phyloP scores from a whole-genome alignment of 1,140 invertebrate genomes.

The Triops cancriformis region DNA sequence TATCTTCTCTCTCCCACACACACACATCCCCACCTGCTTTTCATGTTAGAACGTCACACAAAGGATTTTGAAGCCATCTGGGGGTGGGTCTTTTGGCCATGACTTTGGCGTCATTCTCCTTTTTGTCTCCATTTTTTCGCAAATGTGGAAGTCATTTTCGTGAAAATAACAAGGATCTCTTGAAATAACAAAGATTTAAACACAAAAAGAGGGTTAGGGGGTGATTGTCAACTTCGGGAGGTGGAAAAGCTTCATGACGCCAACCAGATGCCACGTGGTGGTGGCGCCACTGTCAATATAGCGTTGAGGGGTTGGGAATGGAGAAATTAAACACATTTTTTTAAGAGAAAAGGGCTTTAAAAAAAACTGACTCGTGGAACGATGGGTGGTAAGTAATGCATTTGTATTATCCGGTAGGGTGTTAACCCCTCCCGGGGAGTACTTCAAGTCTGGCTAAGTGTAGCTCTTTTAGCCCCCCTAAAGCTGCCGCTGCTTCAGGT shows the following conservation, averaged over 20 bases:
- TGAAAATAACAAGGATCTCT: too few relatives aligned
- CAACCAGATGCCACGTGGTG: too few relatives aligned
- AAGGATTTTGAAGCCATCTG: background rate
- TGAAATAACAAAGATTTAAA: too few relatives aligned
- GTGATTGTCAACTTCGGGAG: background rate
- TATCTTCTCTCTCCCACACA: background rate
- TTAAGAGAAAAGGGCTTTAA: background rate
- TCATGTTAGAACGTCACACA: background rate
- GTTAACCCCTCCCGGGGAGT: background rate
- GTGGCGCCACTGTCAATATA: background rate
- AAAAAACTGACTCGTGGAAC: background rate
- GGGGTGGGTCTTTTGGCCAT: background rate
- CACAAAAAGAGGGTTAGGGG: background rate
- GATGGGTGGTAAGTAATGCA: background rate
- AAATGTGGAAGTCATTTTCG: too few relatives aligned
- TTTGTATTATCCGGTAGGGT: background rate
- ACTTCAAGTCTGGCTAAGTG: background rate
- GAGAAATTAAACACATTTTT: background rate
- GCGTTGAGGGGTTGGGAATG: background rate
- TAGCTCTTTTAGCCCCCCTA: background rate
- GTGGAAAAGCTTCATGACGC: too few relatives aligned
- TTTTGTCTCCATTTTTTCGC: background rate
- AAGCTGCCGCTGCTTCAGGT: background rate
- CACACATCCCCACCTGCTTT: background rate
- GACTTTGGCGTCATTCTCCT: background rate